Evolutionary conservation across 2,888 invertebrate species (phyloP).

Genomic region (Cylindroiulus punctatus): DNA sequence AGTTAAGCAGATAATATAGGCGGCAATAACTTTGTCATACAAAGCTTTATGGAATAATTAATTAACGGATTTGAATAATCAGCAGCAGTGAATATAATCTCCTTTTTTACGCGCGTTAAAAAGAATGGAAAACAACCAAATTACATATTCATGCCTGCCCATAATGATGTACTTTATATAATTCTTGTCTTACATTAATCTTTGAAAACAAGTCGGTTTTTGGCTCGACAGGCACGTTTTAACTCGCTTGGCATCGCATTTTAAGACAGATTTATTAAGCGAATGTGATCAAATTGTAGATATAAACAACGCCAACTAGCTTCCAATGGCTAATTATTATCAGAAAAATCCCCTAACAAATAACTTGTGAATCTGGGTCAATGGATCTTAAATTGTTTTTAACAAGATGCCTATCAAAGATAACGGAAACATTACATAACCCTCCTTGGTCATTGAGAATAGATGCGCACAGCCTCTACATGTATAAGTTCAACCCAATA

Average conservation of each 20-base stretch:
- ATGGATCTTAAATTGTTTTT: neutral
- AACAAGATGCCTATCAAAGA: neutral
- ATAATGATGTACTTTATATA: conserved; percentile 41
- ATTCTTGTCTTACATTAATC: conserved; percentile 48
- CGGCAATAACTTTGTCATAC: conserved; percentile 48
- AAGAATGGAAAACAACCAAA: conserved; percentile 46
- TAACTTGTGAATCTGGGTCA: neutral
- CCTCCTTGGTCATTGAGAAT: no score
- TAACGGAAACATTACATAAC: neutral
- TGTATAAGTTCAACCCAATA: no score
- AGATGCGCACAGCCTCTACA: no score
- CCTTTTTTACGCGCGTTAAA: conserved; percentile 36
- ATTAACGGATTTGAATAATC: conserved; percentile 48
- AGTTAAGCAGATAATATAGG: neutral
- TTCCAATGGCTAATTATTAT: no score
- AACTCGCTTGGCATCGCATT: neutral
- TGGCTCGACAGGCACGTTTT: conserved; percentile 13
- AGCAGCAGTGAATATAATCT: conserved; percentile 20
- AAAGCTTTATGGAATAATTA: conserved; percentile 49
- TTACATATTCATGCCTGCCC: conserved; percentile 47
- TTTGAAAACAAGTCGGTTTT: conserved; percentile 34
- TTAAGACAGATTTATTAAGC: neutral
- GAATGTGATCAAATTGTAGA: neutral
- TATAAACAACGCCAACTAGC: neutral
- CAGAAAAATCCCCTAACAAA: neutral